Conservation (phyloP, 1,140 invertebrate genomes). For the Mizuhopecten yessoensis region DNA sequence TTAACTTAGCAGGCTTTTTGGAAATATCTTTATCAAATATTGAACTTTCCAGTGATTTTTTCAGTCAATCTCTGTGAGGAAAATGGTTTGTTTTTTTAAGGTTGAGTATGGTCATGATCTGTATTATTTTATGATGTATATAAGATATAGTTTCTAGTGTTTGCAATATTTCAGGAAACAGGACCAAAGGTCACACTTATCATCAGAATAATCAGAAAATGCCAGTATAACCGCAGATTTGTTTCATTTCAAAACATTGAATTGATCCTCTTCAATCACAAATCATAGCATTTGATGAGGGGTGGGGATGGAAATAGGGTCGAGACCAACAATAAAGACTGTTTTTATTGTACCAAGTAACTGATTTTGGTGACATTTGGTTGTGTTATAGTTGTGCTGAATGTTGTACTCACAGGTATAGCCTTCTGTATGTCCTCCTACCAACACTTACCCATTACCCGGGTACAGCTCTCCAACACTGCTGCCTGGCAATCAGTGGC, state of each 20-base stretch:
- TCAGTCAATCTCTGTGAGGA: not conserved
- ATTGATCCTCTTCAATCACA: too few species aligned
- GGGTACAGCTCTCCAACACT: not conserved
- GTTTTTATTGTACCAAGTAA: too few species aligned
- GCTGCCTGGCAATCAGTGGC: not conserved
- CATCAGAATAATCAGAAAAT: too few species aligned
- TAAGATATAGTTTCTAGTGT: not conserved
- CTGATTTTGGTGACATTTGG: not conserved
- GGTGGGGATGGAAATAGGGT: too few species aligned
- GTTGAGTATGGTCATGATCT: not conserved
- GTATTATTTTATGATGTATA: not conserved
- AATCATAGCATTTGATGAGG: too few species aligned
- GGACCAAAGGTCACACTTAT: not conserved
- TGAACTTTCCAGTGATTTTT: too few species aligned
- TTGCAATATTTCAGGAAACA: not conserved
- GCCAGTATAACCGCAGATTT: too few species aligned
- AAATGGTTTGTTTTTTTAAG: not conserved
- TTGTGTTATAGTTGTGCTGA: not conserved
- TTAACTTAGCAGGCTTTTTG: not conserved
- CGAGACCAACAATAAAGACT: too few species aligned
- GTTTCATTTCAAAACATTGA: too few species aligned
- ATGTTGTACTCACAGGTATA: constrained; percentile 19
- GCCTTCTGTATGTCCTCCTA: not conserved
- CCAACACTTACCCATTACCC: not conserved
- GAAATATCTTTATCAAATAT: not conserved